These are phyloP conservation scores for Lycopodina hypogea DNA, from an alignment of 37 sponge, comb jelly and placozoan genomes.

Conservation along the genomic window DNA sequence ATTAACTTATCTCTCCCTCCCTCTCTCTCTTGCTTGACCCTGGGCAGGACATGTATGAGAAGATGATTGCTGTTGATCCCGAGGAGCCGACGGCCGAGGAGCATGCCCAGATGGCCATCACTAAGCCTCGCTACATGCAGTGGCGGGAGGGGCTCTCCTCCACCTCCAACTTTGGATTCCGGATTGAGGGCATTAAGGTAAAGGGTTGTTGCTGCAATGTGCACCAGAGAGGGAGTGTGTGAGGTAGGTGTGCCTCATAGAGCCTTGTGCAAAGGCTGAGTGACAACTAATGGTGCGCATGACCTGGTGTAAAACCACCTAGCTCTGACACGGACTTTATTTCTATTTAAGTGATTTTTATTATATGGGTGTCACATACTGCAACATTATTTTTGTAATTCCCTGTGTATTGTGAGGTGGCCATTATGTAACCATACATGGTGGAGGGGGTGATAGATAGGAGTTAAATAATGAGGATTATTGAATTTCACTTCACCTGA, in stretches of 20 bases:
- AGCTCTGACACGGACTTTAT: no score
- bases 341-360: no score
- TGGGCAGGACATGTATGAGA: conserved; percentile 92
- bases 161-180: conserved; percentile 85
- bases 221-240: background rate
- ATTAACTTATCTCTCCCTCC: background rate
- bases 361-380: no score
- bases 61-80: conserved; percentile 93
- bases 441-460: no score
- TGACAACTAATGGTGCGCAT: no score
- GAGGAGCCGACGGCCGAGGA: conserved; percentile 90
- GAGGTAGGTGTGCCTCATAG: background rate
- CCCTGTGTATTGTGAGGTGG: no score
- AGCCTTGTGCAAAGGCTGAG: no score
- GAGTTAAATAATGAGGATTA: no score
- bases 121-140: conserved; percentile 98
- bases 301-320: no score
- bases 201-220: background rate
- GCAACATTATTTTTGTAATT: no score
- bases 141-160: conserved; percentile 92
- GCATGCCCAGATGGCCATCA: conserved; percentile 79
- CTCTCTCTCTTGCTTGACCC: conserved; percentile 5
- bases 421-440: no score
- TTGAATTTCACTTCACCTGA: no score
- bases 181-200: conserved; percentile 98